A percentile compares a stretch with the other conserved stretches of the same genome.
Evolutionary conservation across 1,140 invertebrate genomes (phyloP).

Genomic region (Leguminivora glycinivorella): DNA sequence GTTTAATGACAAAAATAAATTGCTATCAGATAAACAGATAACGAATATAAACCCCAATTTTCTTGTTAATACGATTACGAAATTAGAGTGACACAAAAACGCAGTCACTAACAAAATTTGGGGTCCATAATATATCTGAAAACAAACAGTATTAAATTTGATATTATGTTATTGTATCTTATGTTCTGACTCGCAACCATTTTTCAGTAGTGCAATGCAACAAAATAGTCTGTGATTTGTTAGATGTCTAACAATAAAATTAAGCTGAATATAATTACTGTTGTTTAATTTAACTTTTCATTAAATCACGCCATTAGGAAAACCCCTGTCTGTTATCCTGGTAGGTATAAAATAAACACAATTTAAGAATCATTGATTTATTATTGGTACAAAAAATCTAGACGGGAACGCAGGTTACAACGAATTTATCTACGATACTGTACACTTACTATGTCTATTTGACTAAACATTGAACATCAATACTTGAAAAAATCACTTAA

Average conservation of each 20-base stretch:
- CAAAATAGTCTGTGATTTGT: slow-evolving; percentile 53
- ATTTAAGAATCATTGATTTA: slow-evolving; percentile 36
- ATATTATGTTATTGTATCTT: neutral
- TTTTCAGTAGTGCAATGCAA: slow-evolving; percentile 32
- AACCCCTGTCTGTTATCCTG: too few species aligned
- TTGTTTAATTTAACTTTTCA: slow-evolving; percentile 33
- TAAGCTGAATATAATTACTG: slow-evolving; percentile 37
- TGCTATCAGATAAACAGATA: neutral
- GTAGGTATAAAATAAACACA: slow-evolving; percentile 13
- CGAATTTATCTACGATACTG: slow-evolving; percentile 28
- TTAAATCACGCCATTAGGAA: too few species aligned
- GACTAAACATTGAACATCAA: neutral
- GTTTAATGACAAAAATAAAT: neutral
- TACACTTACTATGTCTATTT: slow-evolving; percentile 17
- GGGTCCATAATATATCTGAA: neutral
- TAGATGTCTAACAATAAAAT: slow-evolving; percentile 51
- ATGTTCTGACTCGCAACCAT: slow-evolving; percentile 18
- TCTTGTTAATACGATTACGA: too few species aligned
- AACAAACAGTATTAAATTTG: neutral
- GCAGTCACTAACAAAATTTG: too few species aligned
- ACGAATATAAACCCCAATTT: too few species aligned
- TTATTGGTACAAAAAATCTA: slow-evolving; percentile 49
- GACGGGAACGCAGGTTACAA: neutral
- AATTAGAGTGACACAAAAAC: too few species aligned
- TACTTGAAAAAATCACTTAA: neutral